These are phyloP conservation scores for Neomicropteryx cornuta DNA, from an alignment of 1,140 invertebrate species.

Conservation along the genomic window DNA sequence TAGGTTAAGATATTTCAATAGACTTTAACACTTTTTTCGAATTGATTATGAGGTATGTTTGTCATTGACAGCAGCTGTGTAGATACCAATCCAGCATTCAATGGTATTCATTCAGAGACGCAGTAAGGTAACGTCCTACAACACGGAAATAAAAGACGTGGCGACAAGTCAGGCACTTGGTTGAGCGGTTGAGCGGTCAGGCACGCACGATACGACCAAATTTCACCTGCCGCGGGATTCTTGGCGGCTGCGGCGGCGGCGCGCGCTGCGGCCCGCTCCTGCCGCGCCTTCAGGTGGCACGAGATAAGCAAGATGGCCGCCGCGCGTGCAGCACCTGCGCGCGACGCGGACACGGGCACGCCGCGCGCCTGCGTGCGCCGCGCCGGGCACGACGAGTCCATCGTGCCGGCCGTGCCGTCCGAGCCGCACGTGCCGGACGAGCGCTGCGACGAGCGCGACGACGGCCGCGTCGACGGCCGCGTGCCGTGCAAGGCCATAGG, in stretches of 20 bases:
- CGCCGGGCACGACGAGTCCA: slow-evolving; percentile 41
- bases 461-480: slow-evolving; percentile 45
- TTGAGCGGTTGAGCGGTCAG: too few species aligned
- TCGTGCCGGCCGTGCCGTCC: slow-evolving; percentile 48
- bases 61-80: too few species aligned
- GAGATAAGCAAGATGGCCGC: slow-evolving; percentile 86
- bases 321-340: slow-evolving; percentile 78
- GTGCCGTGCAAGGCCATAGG: slow-evolving; percentile 48
- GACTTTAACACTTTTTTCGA: too few species aligned
- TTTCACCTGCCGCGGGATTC: slow-evolving; percentile 41
- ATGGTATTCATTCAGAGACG: too few species aligned
- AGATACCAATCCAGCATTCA: too few species aligned
- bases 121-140: too few species aligned
- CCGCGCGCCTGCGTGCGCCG: slow-evolving; percentile 47
- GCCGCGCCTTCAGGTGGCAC: slow-evolving; percentile 56
- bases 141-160: too few species aligned
- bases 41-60: too few species aligned
- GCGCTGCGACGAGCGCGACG: slow-evolving; percentile 56
- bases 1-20: too few species aligned
- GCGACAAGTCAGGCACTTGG: too few species aligned
- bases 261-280: slow-evolving; percentile 34
- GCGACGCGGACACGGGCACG: slow-evolving; percentile 57
- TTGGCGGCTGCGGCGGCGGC: too few species aligned
- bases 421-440: too few species aligned
- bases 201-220: slow-evolving; percentile 36